Evolutionary conservation across 2,797 vertebrate genomes (phyloP).

Genomic region (Muscicapa comitata): DNA sequence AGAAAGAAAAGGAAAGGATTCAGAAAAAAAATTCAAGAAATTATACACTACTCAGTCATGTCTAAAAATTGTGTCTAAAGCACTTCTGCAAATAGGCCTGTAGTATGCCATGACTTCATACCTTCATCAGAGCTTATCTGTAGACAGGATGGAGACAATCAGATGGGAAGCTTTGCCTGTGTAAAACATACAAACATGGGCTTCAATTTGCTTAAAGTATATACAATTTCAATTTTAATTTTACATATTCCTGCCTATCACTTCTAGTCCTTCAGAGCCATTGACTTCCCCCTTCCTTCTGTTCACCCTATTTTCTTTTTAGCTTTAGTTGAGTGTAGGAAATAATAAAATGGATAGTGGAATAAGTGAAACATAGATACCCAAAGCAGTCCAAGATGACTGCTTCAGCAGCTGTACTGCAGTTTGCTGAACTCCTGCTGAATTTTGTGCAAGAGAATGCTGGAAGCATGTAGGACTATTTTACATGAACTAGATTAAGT

Average conservation of each 20-base stretch:
- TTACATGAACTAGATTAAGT: background rate
- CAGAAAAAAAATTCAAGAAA: background rate
- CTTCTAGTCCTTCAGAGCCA: background rate
- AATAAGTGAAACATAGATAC: background rate
- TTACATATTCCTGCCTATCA: background rate
- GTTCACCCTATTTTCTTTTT: background rate
- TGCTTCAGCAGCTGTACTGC: background rate
- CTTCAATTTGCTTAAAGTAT: background rate
- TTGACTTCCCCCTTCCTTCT: background rate
- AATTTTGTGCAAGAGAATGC: background rate
- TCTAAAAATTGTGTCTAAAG: background rate
- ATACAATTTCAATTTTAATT: background rate
- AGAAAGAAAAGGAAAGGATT: background rate
- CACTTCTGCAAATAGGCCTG: background rate
- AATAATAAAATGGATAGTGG: background rate
- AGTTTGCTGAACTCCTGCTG: background rate
- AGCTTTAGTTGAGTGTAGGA: background rate
- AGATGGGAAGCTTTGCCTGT: background rate
- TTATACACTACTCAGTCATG: background rate
- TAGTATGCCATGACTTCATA: background rate
- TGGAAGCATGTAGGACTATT: background rate
- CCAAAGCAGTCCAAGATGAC: background rate
- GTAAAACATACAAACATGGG: rapidly evolving
- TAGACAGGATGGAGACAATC: background rate
- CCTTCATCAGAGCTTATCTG: background rate